phyloP scores from a whole-genome alignment of 2,888 invertebrate species.

The Zeuzera pyrina region DNA sequence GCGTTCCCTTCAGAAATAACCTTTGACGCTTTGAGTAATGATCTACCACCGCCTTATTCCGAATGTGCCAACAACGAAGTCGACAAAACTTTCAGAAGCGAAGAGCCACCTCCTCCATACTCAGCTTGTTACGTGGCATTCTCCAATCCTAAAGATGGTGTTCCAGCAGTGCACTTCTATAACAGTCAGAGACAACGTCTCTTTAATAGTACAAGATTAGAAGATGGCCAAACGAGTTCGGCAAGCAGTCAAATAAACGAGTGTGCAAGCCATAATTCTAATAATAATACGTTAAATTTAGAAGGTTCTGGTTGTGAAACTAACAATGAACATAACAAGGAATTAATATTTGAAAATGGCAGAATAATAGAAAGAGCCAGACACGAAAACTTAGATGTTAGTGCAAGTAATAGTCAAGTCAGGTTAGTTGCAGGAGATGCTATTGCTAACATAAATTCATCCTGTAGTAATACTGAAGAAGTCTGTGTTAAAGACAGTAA shows the following conservation, averaged over 20 bases:
- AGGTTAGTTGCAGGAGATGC: too few species aligned
- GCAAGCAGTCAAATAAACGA: background rate
- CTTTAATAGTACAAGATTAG: background rate
- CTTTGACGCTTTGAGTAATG: constrained; percentile 17
- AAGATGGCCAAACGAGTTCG: background rate
- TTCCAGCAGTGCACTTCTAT: constrained; percentile 29
- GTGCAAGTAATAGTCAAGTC: too few species aligned
- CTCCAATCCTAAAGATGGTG: constrained; percentile 28
- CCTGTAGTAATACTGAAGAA: too few species aligned
- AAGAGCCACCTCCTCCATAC: constrained; percentile 53
- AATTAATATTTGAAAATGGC: constrained; percentile 14
- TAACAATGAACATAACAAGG: background rate
- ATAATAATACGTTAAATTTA: background rate
- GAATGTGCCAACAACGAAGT: constrained; percentile 22
- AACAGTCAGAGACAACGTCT: too few species aligned
- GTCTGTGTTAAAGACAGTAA: too few species aligned
- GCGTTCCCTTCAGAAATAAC: constrained; percentile 14
- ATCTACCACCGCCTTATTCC: constrained; percentile 47
- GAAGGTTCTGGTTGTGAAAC: background rate
- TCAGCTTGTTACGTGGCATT: constrained; percentile 39
- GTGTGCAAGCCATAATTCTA: background rate
- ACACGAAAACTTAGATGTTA: too few species aligned
- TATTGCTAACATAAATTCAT: too few species aligned
- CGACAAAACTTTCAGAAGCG: constrained; percentile 12
- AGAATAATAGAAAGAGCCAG: constrained; percentile 20